These are phyloP conservation scores for Amorpha juglandis DNA, from an alignment of 2,888 invertebrate genomes.

Conservation along the genomic window DNA sequence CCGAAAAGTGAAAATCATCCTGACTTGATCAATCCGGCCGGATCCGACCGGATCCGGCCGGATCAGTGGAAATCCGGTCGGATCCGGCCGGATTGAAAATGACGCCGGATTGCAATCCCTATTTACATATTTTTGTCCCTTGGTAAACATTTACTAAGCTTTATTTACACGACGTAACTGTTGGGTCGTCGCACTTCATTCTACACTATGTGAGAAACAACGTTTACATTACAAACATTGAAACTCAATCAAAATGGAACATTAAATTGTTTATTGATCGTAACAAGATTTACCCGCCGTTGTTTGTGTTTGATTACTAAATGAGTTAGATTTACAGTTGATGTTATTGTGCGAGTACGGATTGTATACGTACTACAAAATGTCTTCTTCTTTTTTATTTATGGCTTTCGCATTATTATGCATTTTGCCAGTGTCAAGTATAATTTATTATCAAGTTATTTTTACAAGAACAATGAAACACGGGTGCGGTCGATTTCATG, in stretches of 20 bases:
- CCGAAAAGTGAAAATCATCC: too few relatives aligned
- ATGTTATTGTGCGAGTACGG: not conserved
- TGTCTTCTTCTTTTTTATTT: too few relatives aligned
- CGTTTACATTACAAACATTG: constrained; percentile 16
- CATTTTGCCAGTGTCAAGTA: too few relatives aligned
- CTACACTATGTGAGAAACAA: constrained; percentile 11
- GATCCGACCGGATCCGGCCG: too few relatives aligned
- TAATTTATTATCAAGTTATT: too few relatives aligned
- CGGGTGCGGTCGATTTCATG: too few relatives aligned
- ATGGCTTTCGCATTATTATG: too few relatives aligned
- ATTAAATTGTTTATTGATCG: constrained; percentile 22
- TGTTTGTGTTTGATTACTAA: constrained; percentile 18
- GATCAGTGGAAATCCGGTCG: too few relatives aligned
- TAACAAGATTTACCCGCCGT: constrained; percentile 15
- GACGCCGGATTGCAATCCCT: too few relatives aligned
- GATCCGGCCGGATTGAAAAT: too few relatives aligned
- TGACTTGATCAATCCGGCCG: too few relatives aligned
- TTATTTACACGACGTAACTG: not conserved
- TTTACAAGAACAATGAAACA: too few relatives aligned
- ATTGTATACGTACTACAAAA: not conserved
- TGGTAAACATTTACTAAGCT: not conserved
- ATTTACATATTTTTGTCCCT: not conserved
- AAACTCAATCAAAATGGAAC: constrained; percentile 25
- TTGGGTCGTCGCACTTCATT: not conserved
- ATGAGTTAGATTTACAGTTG: constrained; percentile 17